Evolutionary conservation across 1,140 invertebrate genomes (phyloP), one percentile per base, ranked within the genome.

Genomic region (Chelonus insularis): DNA sequence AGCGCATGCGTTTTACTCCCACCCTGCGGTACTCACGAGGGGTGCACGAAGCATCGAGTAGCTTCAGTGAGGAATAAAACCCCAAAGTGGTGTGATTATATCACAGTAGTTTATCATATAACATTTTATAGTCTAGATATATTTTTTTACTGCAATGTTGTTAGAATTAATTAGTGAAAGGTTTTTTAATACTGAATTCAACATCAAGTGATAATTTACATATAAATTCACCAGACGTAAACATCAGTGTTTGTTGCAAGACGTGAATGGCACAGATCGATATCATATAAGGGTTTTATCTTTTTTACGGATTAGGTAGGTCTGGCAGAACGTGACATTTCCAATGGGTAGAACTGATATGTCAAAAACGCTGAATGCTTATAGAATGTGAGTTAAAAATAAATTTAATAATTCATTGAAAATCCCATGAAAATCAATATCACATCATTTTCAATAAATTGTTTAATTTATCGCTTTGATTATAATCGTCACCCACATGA

Each of bases 341-440:
- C 57, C 74, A 70, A 81, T 81, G 79, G 77, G 77, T 78, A 78
- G 76, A 66, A 81, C 77, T 68, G 76, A 80, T 78, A 80, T 80
- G 78, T 81, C 79, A 68, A 81, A 79, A 71, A 81, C 78, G 70
- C 73, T 80, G 62, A 81, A 79, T 59, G 77, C 76, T 71, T 81
- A 81, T 68, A 79, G 78, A 73, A 81, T 81, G 79, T 81, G 71
- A 81, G 79, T 81, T 74, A 39, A 63, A 57, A 12, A 23, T 52
- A 54, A 36, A 29, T 45, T 61, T 45, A 60, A n/a, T 60, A 21
- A 59, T 23, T 11, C 14, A 48, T 36, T 39, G n/a, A n/a, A n/a
- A n/a, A n/a, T n/a, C n/a, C n/a, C n/a, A n/a, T n/a, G n/a, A n/a
- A n/a, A n/a, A n/a, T n/a, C n/a, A n/a, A n/a, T n/a, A n/a, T n/a